Percentiles rank a stretch among this genome's conserved stretches.
phyloP scores from a whole-genome alignment of 2,113 vertebrate species.

The Elaphurus davidianus region DNA sequence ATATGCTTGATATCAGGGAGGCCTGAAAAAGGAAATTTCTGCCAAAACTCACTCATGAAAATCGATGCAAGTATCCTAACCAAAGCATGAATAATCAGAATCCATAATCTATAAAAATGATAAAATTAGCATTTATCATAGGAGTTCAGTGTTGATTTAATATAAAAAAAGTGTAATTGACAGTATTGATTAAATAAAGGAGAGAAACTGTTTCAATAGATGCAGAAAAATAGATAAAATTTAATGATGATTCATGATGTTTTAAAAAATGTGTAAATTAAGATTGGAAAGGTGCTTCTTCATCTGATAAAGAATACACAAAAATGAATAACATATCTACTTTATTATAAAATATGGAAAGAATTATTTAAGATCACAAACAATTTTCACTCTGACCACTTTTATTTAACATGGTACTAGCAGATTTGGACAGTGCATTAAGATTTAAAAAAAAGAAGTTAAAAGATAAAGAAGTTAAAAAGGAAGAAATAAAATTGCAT shows the following conservation, averaged over 20 bases:
- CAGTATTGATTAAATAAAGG: background rate
- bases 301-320: background rate
- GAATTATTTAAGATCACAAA: background rate
- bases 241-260: background rate
- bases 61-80: background rate
- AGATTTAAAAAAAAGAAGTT: background rate
- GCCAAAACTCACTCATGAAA: background rate
- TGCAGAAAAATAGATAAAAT: background rate
- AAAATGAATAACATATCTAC: background rate
- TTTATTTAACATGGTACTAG: background rate
- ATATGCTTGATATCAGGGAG: background rate
- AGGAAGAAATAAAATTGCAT: background rate
- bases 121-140: background rate
- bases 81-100: background rate
- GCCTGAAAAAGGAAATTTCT: background rate
- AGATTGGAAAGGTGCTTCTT: background rate
- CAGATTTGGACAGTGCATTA: background rate
- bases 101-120: background rate
- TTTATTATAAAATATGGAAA: background rate
- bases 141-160: background rate
- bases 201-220: background rate
- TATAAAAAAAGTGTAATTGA: background rate
- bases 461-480: background rate
- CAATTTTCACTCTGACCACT: background rate
- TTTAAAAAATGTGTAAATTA: background rate